These are phyloP conservation scores for Caradrina kadenii DNA, from an alignment of 2,888 invertebrate genomes.

Conservation along the genomic window DNA sequence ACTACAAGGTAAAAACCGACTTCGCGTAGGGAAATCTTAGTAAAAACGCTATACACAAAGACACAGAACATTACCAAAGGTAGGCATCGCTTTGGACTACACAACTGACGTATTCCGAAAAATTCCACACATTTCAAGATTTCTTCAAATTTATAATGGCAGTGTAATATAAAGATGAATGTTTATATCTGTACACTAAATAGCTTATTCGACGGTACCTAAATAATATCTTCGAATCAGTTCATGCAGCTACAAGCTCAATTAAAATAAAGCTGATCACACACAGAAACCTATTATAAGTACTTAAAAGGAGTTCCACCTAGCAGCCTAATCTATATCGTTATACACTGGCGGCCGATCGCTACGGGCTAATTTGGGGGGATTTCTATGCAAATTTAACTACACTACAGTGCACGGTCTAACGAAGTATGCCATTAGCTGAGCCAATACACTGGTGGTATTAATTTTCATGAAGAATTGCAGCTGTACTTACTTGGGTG, in stretches of 20 bases:
- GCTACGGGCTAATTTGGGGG: conserved; percentile 78
- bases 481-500: conserved; percentile 10
- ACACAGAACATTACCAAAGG: too few relatives aligned
- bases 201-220: background rate
- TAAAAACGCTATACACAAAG: too few relatives aligned
- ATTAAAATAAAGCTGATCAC: conserved; percentile 33
- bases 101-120: too few relatives aligned
- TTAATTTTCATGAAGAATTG: conserved; percentile 72
- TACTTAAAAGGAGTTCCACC: conserved; percentile 50
- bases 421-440: conserved; percentile 79
- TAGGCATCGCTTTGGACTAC: too few relatives aligned
- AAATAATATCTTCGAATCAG: background rate
- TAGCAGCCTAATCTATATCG: conserved; percentile 52
- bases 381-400: conserved; percentile 87
- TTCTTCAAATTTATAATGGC: too few relatives aligned
- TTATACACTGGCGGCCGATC: conserved; percentile 46
- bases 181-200: background rate
- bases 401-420: conserved; percentile 73
- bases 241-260: conserved; percentile 5
- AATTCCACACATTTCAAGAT: too few relatives aligned
- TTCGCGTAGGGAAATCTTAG: too few relatives aligned
- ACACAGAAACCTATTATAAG: conserved; percentile 37
- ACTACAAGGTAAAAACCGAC: too few relatives aligned
- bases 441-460: conserved; percentile 67
- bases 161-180: too few relatives aligned